phyloP scores from a whole-genome alignment of 1,140 invertebrate genomes.

The Cylas formicarius region DNA sequence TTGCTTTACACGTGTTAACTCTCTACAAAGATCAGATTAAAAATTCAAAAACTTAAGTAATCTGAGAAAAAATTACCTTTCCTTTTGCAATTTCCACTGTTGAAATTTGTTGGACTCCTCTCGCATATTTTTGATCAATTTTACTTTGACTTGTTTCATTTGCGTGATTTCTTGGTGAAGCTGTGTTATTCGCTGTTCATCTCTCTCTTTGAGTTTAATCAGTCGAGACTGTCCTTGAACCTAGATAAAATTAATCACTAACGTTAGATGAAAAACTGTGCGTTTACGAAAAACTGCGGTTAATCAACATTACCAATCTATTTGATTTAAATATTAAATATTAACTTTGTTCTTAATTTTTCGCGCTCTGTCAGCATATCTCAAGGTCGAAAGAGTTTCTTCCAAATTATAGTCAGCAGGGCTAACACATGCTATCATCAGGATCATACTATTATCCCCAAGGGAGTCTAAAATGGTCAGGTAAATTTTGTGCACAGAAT shows the following conservation, averaged over 20 bases:
- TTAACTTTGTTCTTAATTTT: constrained; percentile 92
- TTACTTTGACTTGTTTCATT: constrained; percentile 77
- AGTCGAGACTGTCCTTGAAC: constrained; percentile 64
- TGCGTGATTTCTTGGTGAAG: constrained; percentile 66
- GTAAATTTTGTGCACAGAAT: too few relatives aligned
- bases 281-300: too few relatives aligned
- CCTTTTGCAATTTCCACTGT: constrained; percentile 69
- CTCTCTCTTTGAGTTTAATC: constrained; percentile 74
- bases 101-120: constrained; percentile 75
- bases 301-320: too few relatives aligned
- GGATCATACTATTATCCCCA: constrained; percentile 84
- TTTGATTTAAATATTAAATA: too few relatives aligned
- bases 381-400: constrained; percentile 81
- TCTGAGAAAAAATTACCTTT: constrained; percentile 54
- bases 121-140: constrained; percentile 77
- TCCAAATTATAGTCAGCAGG: constrained; percentile 84
- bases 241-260: too few relatives aligned
- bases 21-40: constrained; percentile 40
- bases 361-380: constrained; percentile 83
- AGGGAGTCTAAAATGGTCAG: constrained; percentile 81
- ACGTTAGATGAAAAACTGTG: too few relatives aligned
- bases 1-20: constrained; percentile 67
- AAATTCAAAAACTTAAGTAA: too few relatives aligned
- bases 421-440: constrained; percentile 92
- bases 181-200: constrained; percentile 67